Evolutionary conservation across 2,888 invertebrate genomes (phyloP), one percentile per base, ranked within the genome.

Genomic region (Lomographa bimaculata): DNA sequence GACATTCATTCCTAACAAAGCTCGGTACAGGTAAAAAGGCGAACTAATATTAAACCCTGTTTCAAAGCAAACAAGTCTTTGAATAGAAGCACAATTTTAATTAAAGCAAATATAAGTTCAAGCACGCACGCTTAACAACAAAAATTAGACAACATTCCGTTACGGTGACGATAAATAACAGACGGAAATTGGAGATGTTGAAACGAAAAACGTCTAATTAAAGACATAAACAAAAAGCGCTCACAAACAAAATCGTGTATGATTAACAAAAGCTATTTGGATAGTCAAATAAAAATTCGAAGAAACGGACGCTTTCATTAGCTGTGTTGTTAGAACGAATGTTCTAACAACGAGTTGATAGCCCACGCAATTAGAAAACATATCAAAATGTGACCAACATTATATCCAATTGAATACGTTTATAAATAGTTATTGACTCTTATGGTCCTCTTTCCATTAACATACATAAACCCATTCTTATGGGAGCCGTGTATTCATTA

Each of bases 1-100:
- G 75, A 79, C 78, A 71, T 72, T 71, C 65, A 65, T 63, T 51
- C 53, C 56, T 66, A 71, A 78, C 77, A 79, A 79, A 71, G 75
- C 74, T n/a, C n/a, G n/a, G n/a, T n/a, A n/a, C n/a, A n/a, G n/a
- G n/a, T n/a, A n/a, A n/a, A n/a, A n/a, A 54, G 60, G 57, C 52
- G 64, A 67, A 70, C 67, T 72, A 71, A 79, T 75, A 77, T 77
- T 66, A 71, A 66, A 63, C 67, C 63, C 55, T 52, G 62, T 68
- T 65, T 64, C 65, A 61, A 64, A 73, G 66, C 61, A 77, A 76
- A 75, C 71, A 73, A 57, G 49, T 60, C 62, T 68, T 65, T 63
- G 64, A 64, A 62, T 50, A 60, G 52, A 54, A 71, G 61, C 55
- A 71, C 60, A 67, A 64, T 70, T 72, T 75, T 77, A 76, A 79